Percentiles rank a stretch among this genome's conserved stretches.
Evolutionary conservation across 1,140 invertebrate genomes (phyloP).

Genomic region (Drosophila tsacasi): DNA sequence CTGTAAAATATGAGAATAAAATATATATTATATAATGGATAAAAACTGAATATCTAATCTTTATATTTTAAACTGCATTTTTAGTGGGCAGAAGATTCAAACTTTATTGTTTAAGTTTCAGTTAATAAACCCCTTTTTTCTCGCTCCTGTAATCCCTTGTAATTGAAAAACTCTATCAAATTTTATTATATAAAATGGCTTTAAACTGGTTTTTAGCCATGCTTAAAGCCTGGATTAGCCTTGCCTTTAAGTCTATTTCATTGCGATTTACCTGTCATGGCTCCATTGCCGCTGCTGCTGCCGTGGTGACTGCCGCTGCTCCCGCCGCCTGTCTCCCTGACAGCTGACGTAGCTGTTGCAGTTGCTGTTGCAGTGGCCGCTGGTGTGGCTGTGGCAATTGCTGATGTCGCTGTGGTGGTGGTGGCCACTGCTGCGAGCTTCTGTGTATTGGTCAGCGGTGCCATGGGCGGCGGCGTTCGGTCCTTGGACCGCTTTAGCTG

Average conservation of each 20-base stretch:
- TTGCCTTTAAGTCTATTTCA: not conserved
- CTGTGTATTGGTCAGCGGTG: slow-evolving; percentile 41
- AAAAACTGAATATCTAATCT: too few relatives aligned
- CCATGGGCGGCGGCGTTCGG: slow-evolving; percentile 44
- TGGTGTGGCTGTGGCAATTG: slow-evolving; percentile 26
- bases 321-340: not conserved
- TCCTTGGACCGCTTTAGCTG: slow-evolving; percentile 31
- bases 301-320: slow-evolving; percentile 28
- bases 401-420: slow-evolving; percentile 28
- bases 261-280: slow-evolving; percentile 72
- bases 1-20: too few relatives aligned
- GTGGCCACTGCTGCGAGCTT: slow-evolving; percentile 24
- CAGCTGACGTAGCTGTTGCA: not conserved
- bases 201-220: not conserved
- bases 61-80: too few relatives aligned
- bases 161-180: not conserved
- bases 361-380: slow-evolving; percentile 28
- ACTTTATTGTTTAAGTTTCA: not conserved
- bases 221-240: not conserved
- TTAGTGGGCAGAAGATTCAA: too few relatives aligned
- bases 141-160: not conserved
- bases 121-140: not conserved
- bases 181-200: not conserved
- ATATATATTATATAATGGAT: too few relatives aligned
- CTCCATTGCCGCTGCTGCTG: slow-evolving; percentile 61